phyloP scores from a whole-genome alignment of 2,797 vertebrate species.

The Gambusia yucatana region DNA sequence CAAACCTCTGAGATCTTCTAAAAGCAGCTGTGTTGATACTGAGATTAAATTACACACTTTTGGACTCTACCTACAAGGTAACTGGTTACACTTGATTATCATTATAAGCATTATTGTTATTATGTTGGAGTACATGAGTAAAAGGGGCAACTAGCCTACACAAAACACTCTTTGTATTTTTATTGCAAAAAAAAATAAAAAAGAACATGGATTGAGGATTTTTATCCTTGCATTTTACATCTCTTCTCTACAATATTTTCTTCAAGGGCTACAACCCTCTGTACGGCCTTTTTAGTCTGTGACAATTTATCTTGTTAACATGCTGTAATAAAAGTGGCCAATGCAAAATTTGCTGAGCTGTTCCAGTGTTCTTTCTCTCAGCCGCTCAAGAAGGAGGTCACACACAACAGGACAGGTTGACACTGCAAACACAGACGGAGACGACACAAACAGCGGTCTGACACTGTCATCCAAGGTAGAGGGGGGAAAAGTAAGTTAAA shows the following conservation, averaged over 20 bases:
- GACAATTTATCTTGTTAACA: slow-evolving; percentile 7
- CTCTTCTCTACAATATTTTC: neutral
- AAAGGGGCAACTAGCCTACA: neutral
- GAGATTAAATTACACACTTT: neutral
- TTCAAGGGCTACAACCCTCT: neutral
- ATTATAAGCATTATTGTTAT: neutral
- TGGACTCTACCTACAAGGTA: neutral
- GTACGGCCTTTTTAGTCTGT: neutral
- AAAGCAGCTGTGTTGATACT: neutral
- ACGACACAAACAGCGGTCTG: slow-evolving; percentile 63
- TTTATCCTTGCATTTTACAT: neutral
- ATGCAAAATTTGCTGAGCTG: slow-evolving; percentile 15
- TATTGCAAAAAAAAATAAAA: neutral
- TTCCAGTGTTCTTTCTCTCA: slow-evolving; percentile 15
- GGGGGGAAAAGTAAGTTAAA: slow-evolving; percentile 47
- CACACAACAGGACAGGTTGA: slow-evolving; percentile 41
- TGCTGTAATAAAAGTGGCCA: slow-evolving; percentile 26
- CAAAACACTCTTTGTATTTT: neutral
- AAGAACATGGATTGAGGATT: neutral
- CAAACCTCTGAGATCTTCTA: neutral
- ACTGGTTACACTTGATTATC: neutral
- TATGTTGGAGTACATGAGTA: neutral
- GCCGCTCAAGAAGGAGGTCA: slow-evolving; percentile 40
- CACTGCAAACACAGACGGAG: slow-evolving; percentile 62
- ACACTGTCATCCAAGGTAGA: slow-evolving; percentile 45